Evolutionary conservation across 1,140 invertebrate species (phyloP).

Genomic region (Pseudomyrmex flavicornis): DNA sequence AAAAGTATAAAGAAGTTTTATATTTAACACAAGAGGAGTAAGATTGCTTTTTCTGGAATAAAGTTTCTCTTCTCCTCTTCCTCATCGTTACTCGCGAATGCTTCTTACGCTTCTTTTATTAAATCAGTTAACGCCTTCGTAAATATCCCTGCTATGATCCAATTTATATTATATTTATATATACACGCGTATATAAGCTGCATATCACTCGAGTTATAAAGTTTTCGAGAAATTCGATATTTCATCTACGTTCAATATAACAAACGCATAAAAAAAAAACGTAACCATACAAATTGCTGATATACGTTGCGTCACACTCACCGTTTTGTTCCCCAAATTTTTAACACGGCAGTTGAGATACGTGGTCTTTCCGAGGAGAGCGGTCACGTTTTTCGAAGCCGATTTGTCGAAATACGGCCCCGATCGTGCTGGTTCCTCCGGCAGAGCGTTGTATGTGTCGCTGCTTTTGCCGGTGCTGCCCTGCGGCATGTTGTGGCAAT

Average conservation of each 20-base stretch:
- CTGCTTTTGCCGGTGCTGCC: constrained; percentile 77
- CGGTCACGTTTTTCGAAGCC: constrained; percentile 92
- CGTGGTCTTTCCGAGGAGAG: constrained; percentile 93
- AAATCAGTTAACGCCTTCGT: background rate
- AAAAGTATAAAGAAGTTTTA: constrained; percentile 9
- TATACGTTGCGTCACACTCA: constrained; percentile 83
- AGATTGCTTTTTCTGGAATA: constrained; percentile 13
- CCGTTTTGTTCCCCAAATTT: constrained; percentile 94
- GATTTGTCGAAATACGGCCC: constrained; percentile 90
- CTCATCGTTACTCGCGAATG: too few species aligned
- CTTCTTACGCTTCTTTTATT: background rate
- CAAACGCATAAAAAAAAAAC: background rate
- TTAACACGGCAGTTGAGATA: constrained; percentile 94
- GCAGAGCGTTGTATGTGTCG: constrained; percentile 77
- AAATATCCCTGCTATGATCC: constrained; percentile 2
- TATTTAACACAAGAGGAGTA: constrained; percentile 1
- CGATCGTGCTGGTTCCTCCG: constrained; percentile 78
- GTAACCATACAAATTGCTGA: background rate
- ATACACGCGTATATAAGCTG: too few species aligned
- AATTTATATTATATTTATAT: background rate
- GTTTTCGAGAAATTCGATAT: too few species aligned
- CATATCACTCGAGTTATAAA: too few species aligned
- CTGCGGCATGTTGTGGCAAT: constrained; percentile 78
- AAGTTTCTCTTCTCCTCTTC: background rate
- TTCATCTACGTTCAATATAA: too few species aligned